Conservation (phyloP, 2,113 vertebrate species). For the Argyrosomus japonicus region DNA sequence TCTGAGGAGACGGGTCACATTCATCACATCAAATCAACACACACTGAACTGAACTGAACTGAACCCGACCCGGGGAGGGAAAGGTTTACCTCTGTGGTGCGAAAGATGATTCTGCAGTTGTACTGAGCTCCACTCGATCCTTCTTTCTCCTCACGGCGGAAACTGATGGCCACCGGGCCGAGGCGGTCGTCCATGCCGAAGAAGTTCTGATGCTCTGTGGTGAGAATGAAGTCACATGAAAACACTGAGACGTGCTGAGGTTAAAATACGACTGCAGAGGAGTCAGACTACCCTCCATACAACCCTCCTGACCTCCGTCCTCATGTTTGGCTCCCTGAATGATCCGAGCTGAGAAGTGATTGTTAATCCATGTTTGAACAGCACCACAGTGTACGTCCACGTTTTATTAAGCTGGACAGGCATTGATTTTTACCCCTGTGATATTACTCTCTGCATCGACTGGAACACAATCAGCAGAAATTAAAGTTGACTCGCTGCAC, state of each 20-base stretch:
- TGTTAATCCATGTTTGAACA: background rate
- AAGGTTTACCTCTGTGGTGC: conserved; percentile 90
- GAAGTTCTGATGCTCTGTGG: conserved; percentile 93
- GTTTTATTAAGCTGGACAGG: background rate
- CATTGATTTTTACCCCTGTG: background rate
- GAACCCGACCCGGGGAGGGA: too few relatives aligned
- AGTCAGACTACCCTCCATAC: background rate
- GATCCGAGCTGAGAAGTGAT: background rate
- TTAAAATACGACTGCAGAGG: too few relatives aligned
- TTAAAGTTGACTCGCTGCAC: conserved; percentile 9
- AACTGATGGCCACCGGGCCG: conserved; percentile 91
- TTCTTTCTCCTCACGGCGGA: conserved; percentile 92
- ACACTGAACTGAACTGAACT: background rate
- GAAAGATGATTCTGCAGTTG: conserved; percentile 91
- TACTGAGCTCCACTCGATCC: conserved; percentile 86
- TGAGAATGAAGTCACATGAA: background rate
- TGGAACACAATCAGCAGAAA: background rate
- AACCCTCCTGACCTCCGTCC: background rate
- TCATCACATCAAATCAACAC: conserved; percentile 26
- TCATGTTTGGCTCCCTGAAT: background rate
- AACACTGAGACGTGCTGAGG: too few relatives aligned
- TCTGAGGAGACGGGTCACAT: conserved; percentile 75
- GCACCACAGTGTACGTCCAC: background rate
- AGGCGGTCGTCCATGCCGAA: conserved; percentile 91
- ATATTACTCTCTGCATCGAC: background rate